A percentile compares a stretch with the other conserved stretches of the same genome.
These are phyloP conservation scores for Syngnathus scovelli DNA, from an alignment of 2,113 vertebrate genomes.

Conservation along the genomic window DNA sequence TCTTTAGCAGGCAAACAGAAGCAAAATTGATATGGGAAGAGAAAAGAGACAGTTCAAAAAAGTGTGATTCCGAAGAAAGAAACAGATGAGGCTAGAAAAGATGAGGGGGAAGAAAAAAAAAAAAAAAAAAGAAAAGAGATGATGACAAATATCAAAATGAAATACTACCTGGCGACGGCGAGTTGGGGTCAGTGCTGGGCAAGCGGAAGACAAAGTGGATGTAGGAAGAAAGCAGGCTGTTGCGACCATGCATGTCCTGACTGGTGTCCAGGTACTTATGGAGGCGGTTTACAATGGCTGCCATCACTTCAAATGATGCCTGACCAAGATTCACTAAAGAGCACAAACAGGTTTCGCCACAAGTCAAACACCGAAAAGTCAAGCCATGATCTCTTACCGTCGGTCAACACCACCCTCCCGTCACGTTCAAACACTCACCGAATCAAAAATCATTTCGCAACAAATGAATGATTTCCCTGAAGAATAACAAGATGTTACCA, in stretches of 20 bases:
- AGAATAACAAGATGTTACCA: background rate
- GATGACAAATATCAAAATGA: too few species aligned
- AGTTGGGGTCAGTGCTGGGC: slow-evolving; percentile 88
- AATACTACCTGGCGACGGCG: slow-evolving; percentile 84
- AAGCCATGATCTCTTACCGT: too few species aligned
- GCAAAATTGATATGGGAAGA: slow-evolving; percentile 41
- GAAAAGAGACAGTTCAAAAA: slow-evolving; percentile 33
- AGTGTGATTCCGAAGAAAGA: slow-evolving; percentile 34
- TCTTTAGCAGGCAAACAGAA: slow-evolving; percentile 55
- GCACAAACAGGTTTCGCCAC: background rate
- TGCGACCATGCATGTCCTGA: slow-evolving; percentile 96
- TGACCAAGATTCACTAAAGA: slow-evolving; percentile 90
- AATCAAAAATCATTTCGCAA: background rate
- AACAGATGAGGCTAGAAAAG: slow-evolving; percentile 28
- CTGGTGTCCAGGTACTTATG: slow-evolving; percentile 94
- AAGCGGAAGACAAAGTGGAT: slow-evolving; percentile 95
- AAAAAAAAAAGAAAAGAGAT: background rate
- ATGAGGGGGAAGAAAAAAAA: slow-evolving; percentile 34
- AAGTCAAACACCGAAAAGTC: background rate
- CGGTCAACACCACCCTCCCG: too few species aligned
- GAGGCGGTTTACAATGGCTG: slow-evolving; percentile 92
- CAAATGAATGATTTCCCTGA: background rate
- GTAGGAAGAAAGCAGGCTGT: slow-evolving; percentile 92
- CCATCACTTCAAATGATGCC: slow-evolving; percentile 95
- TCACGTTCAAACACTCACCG: too few species aligned